Base-by-base conservation (phyloP, 2,113 vertebrate genomes). In the Sialia sialis region DNA sequence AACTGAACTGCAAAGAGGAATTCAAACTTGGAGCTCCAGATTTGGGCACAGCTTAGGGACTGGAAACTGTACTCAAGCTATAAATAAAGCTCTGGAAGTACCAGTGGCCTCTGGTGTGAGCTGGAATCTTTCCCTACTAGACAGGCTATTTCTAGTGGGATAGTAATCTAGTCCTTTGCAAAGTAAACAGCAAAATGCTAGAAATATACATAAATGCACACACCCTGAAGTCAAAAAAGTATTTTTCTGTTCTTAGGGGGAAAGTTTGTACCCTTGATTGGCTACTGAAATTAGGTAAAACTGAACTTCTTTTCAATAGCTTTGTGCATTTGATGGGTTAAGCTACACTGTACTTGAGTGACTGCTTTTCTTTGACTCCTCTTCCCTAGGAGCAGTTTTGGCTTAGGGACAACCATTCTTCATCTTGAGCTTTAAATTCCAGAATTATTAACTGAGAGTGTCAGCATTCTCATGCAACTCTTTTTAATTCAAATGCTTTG, bases 81-180 rank as follows among this genome's bases (percentile, higher is more conserved):
- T 94, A 95, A 93, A 94, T 87, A 87, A 84, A 78, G 38, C 77
- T 76, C 14, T 91, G 87, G 49, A 88, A 86, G 85, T 55, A 69
- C 51, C 38, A 36, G 3, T 30, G 49, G 87, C 39, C 29, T 69
- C 34, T 89, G 73, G 21, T 44, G 14, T 59, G 29, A 81, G 19
- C 20, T 89, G 54, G 69, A 79, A 38, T 69, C 69, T 73, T 94
- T 44, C 25, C 29, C 38, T 56, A 2, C 20, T 52, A 32, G 79
- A 56, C 60, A 78, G 66, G 34, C 60, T 67, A 4, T 16, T 87
- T 92, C 48, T 60, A n/a, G 10, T 52, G 52, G 38, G 38, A 55
- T 62, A 20, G 54, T 56, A 69, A 66, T 85, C 29, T 34, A 54
- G 17, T 88, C 54, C 19, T 49, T 69, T n/a, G 69, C 39, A 72